These are phyloP conservation scores for Trichechus manatus DNA, from an alignment of 2,113 vertebrate genomes.

Conservation along the genomic window DNA sequence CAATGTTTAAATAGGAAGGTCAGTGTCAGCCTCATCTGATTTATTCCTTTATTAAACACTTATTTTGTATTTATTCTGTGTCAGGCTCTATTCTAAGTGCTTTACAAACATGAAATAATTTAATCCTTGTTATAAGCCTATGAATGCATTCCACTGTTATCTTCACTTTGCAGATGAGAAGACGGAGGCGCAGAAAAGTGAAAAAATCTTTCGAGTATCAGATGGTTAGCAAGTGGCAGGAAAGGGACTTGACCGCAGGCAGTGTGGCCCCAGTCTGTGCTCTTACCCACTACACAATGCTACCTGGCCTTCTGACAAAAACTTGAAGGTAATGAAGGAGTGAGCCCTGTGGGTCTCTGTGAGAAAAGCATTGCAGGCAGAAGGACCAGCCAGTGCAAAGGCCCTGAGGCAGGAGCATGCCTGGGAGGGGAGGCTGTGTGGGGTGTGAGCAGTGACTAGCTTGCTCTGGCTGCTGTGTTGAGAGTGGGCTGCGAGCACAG, in stretches of 20 bases:
- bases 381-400: too few relatives aligned
- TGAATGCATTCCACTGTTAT: too few relatives aligned
- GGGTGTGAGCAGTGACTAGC: too few relatives aligned
- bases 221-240: neutral
- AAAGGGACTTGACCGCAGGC: neutral
- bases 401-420: too few relatives aligned
- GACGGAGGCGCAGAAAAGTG: neutral
- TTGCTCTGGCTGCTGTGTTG: neutral
- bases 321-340: neutral
- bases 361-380: neutral
- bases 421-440: neutral
- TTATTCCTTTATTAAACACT: neutral
- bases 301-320: neutral
- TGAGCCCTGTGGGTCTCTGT: neutral
- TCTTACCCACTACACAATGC: neutral
- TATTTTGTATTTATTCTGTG: neutral
- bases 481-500: neutral
- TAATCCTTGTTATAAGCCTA: neutral
- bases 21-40: neutral
- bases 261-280: neutral
- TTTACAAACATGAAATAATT: neutral
- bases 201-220: fast-evolving
- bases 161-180: too few relatives aligned
- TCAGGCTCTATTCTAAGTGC: neutral
- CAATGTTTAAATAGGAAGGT: fast-evolving